Conservation (phyloP, 1,140 invertebrate genomes). For the Wiebesia pumilae region DNA sequence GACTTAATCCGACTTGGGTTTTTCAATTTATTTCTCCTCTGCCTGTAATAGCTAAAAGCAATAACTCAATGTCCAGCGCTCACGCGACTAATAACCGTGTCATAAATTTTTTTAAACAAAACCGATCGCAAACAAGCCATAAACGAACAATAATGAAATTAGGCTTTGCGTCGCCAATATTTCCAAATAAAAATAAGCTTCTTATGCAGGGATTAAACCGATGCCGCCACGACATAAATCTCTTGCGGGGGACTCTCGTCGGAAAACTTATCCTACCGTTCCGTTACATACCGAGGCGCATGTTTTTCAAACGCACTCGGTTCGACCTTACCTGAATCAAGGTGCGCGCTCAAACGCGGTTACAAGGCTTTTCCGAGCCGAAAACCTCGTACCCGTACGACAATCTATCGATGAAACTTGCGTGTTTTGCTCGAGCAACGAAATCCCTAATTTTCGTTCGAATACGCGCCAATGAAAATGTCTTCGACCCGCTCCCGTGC, state of each 20-base stretch:
- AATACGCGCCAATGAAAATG: too few relatives aligned
- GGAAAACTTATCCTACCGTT: not conserved
- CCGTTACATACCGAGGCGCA: not conserved
- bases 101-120: slow-evolving; percentile 47
- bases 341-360: too few relatives aligned
- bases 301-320: not conserved
- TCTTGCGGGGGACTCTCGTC: slow-evolving; percentile 9
- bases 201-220: slow-evolving; percentile 46
- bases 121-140: slow-evolving; percentile 38
- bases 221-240: slow-evolving; percentile 36
- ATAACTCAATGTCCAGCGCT: slow-evolving; percentile 25
- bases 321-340: too few relatives aligned
- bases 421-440: too few relatives aligned
- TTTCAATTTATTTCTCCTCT: slow-evolving; percentile 30
- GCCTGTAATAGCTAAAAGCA: not conserved
- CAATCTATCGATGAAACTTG: too few relatives aligned
- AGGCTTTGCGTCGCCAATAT: slow-evolving; percentile 37
- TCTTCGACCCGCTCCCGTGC: too few relatives aligned
- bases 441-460: too few relatives aligned
- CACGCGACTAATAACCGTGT: slow-evolving; percentile 20
- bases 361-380: too few relatives aligned
- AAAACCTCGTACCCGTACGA: too few relatives aligned
- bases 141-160: slow-evolving; percentile 45
- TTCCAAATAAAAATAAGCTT: slow-evolving; percentile 48
- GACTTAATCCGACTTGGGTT: slow-evolving; percentile 35